phyloP scores from a whole-genome alignment of 2,888 invertebrate genomes.

The Busseola fusca region DNA sequence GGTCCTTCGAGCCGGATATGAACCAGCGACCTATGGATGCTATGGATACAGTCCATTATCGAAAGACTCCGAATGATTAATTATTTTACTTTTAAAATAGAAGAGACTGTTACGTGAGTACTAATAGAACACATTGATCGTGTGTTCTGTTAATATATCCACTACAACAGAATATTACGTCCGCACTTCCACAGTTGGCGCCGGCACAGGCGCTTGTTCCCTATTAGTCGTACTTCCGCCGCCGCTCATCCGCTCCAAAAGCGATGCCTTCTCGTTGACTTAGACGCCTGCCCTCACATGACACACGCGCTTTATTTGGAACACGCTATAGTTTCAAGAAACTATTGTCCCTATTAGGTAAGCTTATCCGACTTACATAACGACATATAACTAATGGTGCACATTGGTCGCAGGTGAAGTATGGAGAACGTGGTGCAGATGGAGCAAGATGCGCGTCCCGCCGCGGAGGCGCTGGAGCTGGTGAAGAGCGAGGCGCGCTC shows the following conservation, averaged over 20 bases:
- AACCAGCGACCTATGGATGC: too few relatives aligned
- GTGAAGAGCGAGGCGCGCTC: conserved; percentile 79
- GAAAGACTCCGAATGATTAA: neutral
- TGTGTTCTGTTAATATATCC: neutral
- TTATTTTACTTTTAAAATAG: conserved; percentile 2
- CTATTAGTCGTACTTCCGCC: conserved; percentile 73
- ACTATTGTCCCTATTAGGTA: conserved; percentile 49
- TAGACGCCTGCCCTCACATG: conserved; percentile 59
- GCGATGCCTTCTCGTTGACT: conserved; percentile 60
- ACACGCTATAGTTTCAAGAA: conserved; percentile 37
- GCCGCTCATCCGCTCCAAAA: conserved; percentile 77
- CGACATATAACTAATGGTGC: conserved; percentile 13
- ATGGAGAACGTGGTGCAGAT: conserved; percentile 77
- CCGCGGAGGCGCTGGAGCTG: conserved; percentile 80
- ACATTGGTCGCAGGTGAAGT: conserved; percentile 38
- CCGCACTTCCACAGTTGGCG: conserved; percentile 46
- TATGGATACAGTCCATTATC: too few relatives aligned
- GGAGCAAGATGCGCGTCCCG: conserved; percentile 68
- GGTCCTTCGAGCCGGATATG: too few relatives aligned
- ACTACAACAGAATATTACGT: conserved; percentile 1
- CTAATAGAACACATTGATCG: neutral
- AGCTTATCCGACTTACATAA: conserved; percentile 35
- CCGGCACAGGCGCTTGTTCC: conserved; percentile 63
- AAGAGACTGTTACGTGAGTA: neutral
- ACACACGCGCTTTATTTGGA: conserved; percentile 52